Base-by-base conservation (phyloP, 2,888 invertebrate genomes). In the Alloscopus bannaensis region DNA sequence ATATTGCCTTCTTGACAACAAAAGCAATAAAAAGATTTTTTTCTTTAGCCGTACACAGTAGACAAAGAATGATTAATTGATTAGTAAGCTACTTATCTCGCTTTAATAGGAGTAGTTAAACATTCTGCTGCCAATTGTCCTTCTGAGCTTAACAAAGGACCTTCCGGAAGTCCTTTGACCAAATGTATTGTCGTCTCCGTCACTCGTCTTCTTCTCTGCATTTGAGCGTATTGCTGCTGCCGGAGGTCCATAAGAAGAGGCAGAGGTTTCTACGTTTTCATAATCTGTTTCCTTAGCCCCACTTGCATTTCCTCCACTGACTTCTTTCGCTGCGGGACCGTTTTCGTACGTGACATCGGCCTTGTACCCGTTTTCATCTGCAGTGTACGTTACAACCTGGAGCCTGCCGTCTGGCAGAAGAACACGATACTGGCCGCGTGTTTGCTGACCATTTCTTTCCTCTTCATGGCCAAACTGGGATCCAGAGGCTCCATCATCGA, bases 401-500 rank as follows among this genome's bases (percentile, higher is more conserved):
- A 78, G 22, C 47, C 84, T 59, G 8, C 85, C 85, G 42, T 85
- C 85, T 2, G 85, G 84, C 2, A 85, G 59, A 6, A 80, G 78
- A 22, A 52, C 52, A 18, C 71, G 68, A 62, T 84, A 84, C 68
- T 76, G 70, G 11, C 85, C 81, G 45, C 72, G 73, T 16, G 84
- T 84, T 20, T 68, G 47, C 16, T 80, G 62, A 0, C 82, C 84
- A 80, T 85, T 84, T 62, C 84, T 57, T 64, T 84, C 83, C 40
- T 85, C 85, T 69, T 84, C 82, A 68, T 85, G 85, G 31, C 83
- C 81, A 73, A 84, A 84, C 36, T 84, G 82, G 26, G 78, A 81
- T 3, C 82, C 79, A n/a, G 66, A 47, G n/a, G 50, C 66, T 36
- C 71, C 65, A 45, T 84, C 85, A 28, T 79, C 76, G 16, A 85